Evolutionary conservation across 1,140 invertebrate species (phyloP), one percentile per base, ranked within the genome.

Genomic region (Hyphantria cunea): DNA sequence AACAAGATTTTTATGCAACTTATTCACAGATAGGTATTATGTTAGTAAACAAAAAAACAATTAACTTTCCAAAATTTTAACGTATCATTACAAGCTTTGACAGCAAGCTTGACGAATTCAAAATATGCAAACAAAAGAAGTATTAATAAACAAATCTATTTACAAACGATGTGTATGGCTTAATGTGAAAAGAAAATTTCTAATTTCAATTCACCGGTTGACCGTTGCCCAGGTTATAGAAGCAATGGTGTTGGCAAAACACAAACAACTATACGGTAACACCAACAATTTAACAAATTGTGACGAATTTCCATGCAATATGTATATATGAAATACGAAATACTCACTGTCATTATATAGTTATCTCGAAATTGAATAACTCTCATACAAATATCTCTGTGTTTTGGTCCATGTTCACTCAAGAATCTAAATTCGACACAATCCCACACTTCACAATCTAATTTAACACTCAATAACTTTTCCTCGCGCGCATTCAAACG

Each of bases 291-390:
- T 31, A 12, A 31, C 12, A 32, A 64, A 63, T 54, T 54, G 61
- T 10, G 61, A 71, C 48, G 54, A 44, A 47, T 25, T 42, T 63
- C 14, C 70, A 80, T 77, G 74, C 72, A 53, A 37, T 37, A 61
- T 25, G 17, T 25, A 56, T 56, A 47, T 52, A 48, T 45, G 42
- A 61, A 47, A 12, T 70, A 81, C 79, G 42, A 61, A 47, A 12
- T 70, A 81, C 79, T 82, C 58, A 82, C 79, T 44, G 48, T 78
- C 77, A 76, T 78, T 60, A 61, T 78, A 62, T 39, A 66, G 67
- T 49, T 56, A 25, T 25, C 4, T 31, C 17, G 0, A 51, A 51
- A 51, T 17, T 41, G 4, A 12, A 15, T 13, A 12, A 44, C 32
- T 49, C 37, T 51, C 11, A 39, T 12, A 41, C 12, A 7, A 34